Evolutionary conservation across 2,888 invertebrate genomes (phyloP), one percentile per base, ranked within the genome.

Genomic region (Micoletzkya japonica): DNA sequence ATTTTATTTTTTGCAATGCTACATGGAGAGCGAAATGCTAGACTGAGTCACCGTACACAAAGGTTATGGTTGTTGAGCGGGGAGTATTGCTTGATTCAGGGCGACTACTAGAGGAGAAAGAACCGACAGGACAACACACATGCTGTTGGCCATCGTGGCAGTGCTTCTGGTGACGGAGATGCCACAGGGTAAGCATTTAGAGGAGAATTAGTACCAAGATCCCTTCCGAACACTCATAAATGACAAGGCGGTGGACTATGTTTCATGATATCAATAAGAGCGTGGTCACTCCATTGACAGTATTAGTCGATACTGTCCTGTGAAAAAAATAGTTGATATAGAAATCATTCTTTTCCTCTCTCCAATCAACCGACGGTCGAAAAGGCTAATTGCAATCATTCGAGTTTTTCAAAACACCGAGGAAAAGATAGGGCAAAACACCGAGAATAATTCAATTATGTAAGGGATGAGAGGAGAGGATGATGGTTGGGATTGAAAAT

Each of bases 121-220:
- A 37, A 76, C 80, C 2, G 87, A 88, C 76, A 81, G 88, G 24
- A 88, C 88, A 1, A 88, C 88, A 0, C 85, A 86, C 39, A 88
- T 88, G 87, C 79, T 88, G 37, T 78, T 88, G 49, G 87, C 88
- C 1, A 86, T 88, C 34, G 86, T 88, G 2, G 84, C 85, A 2
- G 84, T 88, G 4, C 88, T 88, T 76, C 79, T 88, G 44, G 68
- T 87, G 60, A 88, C 88, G 0, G 88, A 88, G 73, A 77, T 88
- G 52, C 88, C 88, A 2, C 88, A 88, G 72, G 88, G 83, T 52
- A 72, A 36, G 39, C n/a, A n/a, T n/a, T n/a, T n/a, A n/a, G n/a
- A n/a, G n/a, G n/a, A n/a, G n/a, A n/a, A n/a, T 17, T 26, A n/a
- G n/a, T n/a, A n/a, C n/a, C n/a, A n/a, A n/a, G n/a, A n/a, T n/a